These are phyloP conservation scores for Manis crassicaudata DNA, from an alignment of 2,797 vertebrate genomes.

Conservation along the genomic window DNA sequence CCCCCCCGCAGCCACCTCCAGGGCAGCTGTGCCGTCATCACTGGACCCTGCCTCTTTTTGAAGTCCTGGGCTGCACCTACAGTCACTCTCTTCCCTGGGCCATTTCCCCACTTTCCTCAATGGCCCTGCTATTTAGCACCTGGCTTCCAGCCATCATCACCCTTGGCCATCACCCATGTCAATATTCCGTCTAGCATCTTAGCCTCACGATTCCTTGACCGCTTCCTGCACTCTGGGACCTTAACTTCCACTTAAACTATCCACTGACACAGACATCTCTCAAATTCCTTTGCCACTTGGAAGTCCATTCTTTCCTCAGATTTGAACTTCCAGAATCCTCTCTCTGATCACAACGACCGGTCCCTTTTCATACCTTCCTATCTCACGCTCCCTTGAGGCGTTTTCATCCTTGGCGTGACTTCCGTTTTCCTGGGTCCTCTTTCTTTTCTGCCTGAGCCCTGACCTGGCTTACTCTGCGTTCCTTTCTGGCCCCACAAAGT, in stretches of 20 bases:
- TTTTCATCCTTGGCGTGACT: neutral
- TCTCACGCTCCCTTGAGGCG: neutral
- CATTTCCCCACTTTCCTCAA: slow-evolving; percentile 28
- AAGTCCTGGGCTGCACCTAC: neutral
- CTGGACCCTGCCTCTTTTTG: neutral
- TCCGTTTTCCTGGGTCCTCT: neutral
- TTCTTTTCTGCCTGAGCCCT: neutral
- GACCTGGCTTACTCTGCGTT: neutral
- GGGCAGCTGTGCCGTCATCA: neutral
- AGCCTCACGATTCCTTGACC: neutral
- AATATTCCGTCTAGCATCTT: neutral
- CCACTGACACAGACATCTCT: neutral
- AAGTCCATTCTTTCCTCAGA: neutral
- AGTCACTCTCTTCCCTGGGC: neutral
- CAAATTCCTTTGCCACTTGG: neutral
- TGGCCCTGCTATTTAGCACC: neutral
- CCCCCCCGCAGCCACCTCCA: neutral
- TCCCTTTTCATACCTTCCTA: neutral
- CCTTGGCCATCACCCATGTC: neutral
- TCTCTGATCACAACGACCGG: neutral
- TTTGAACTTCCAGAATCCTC: neutral
- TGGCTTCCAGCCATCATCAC: neutral
- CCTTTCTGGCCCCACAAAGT: neutral
- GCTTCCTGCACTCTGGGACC: neutral
- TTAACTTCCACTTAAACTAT: neutral